A percentile compares a stretch with the other conserved stretches of the same genome.
Evolutionary conservation across 2,797 vertebrate species (phyloP).

Genomic region (Dromococcyx pavoninus): DNA sequence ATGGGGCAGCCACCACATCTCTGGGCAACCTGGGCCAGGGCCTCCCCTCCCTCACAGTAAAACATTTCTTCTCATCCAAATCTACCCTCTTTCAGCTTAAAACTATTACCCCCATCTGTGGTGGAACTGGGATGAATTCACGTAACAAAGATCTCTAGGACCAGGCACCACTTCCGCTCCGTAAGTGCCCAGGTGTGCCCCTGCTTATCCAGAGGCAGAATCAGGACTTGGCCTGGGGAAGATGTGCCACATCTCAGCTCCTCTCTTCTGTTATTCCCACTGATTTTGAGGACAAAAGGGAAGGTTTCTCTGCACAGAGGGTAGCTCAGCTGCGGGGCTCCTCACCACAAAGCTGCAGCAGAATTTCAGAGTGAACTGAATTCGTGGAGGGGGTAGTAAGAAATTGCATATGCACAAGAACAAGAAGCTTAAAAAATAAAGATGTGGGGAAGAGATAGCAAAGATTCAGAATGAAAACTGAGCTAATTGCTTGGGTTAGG

Average conservation of each 20-base stretch:
- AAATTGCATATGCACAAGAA: neutral
- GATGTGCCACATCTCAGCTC: fast-evolving
- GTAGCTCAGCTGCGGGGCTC: neutral
- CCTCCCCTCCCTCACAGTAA: no score
- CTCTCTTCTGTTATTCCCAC: neutral
- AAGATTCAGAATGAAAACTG: neutral
- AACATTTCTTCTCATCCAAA: no score
- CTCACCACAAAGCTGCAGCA: neutral
- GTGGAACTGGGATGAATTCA: neutral
- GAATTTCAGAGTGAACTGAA: neutral
- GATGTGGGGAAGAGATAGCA: neutral
- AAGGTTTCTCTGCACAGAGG: fast-evolving
- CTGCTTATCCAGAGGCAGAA: neutral
- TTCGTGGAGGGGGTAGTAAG: neutral
- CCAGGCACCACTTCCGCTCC: neutral
- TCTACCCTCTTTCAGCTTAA: no score
- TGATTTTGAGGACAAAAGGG: neutral
- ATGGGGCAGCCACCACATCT: no score
- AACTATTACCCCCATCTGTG: no score
- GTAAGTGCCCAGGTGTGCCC: neutral
- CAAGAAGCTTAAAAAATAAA: neutral
- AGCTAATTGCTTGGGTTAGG: neutral
- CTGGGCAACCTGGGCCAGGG: no score
- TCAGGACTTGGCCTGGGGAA: neutral
- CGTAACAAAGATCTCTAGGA: neutral